Evolutionary conservation across 2,113 vertebrate species (phyloP).

Genomic region (Leiothrix lutea): DNA sequence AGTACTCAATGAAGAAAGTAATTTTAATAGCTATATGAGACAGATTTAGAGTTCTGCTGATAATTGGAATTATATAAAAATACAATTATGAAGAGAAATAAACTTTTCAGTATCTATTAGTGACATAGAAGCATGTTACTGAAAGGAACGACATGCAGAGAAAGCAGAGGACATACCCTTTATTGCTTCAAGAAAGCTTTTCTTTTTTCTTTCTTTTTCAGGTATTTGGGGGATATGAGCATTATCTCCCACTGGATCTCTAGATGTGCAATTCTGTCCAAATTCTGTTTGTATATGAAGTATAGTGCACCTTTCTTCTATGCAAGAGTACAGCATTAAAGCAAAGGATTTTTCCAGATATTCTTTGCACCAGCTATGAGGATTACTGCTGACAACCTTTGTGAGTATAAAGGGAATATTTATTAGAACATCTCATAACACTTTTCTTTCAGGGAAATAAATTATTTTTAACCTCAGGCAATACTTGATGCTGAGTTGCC

Average conservation of each 20-base stretch:
- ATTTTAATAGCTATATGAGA: neutral
- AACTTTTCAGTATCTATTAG: neutral
- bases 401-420: neutral
- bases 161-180: neutral
- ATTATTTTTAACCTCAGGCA: neutral
- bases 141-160: neutral
- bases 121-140: neutral
- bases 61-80: neutral
- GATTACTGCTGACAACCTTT: neutral
- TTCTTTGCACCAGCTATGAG: neutral
- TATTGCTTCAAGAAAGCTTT: neutral
- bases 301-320: neutral
- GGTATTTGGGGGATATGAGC: neutral
- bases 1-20: neutral
- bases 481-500: neutral
- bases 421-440: neutral
- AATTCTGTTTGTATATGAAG: neutral
- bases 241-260: neutral
- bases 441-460: neutral
- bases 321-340: neutral
- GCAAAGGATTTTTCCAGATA: neutral
- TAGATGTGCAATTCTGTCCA: neutral
- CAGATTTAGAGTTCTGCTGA: neutral
- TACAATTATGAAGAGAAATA: neutral
- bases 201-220: neutral